Evolutionary conservation across 1,140 invertebrate genomes (phyloP).

Genomic region (Drosophila ohnishii): DNA sequence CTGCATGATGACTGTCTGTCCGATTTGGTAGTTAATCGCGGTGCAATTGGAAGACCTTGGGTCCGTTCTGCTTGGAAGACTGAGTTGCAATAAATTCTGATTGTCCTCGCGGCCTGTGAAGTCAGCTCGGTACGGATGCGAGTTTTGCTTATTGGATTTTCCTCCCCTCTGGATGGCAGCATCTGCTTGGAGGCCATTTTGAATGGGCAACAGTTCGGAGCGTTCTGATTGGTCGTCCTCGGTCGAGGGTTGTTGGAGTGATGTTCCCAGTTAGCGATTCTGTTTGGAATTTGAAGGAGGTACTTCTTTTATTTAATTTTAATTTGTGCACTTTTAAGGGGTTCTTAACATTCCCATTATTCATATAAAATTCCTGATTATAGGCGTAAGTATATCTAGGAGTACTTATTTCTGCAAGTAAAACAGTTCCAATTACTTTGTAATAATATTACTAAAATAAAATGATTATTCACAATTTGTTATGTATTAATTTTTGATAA

Average conservation of each 20-base stretch:
- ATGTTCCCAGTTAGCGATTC: constrained; percentile 19
- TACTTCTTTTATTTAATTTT: background rate
- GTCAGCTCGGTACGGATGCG: constrained; percentile 14
- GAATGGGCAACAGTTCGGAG: constrained; percentile 61
- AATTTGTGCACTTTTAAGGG: background rate
- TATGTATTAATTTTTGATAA: no score
- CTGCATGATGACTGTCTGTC: constrained; percentile 56
- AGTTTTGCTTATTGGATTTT: constrained; percentile 68
- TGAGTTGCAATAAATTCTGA: constrained; percentile 67
- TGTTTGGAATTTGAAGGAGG: background rate
- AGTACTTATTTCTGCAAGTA: background rate
- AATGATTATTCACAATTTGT: no score
- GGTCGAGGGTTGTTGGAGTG: constrained; percentile 9
- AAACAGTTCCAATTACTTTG: no score
- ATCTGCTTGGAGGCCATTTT: constrained; percentile 65
- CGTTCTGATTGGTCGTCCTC: constrained; percentile 49
- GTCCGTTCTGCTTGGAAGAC: constrained; percentile 74
- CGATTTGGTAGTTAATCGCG: constrained; percentile 8
- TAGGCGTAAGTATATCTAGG: background rate
- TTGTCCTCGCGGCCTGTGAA: constrained; percentile 36
- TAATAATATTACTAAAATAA: background rate
- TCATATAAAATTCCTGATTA: background rate
- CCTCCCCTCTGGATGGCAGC: constrained; percentile 34
- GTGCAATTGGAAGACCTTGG: constrained; percentile 54
- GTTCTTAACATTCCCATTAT: background rate